Evolutionary conservation across 2,888 invertebrate genomes (phyloP), one percentile per base, ranked within the genome.

Genomic region (Heteromyza rotundicornis): DNA sequence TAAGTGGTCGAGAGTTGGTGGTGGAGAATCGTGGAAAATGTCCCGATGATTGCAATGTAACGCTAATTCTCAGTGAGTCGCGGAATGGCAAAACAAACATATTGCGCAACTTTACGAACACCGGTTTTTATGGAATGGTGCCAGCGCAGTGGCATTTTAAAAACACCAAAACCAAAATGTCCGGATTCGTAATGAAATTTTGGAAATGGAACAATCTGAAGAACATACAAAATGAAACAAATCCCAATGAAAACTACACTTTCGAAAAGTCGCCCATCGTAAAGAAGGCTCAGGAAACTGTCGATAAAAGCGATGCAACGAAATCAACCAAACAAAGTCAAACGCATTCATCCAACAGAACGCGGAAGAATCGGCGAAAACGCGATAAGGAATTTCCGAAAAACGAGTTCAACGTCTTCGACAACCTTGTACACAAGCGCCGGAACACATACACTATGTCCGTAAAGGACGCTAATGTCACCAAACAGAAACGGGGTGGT

Each of bases 141-240:
- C 92, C 92, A 0, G 89, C 89, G 23, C 86, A 89, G 7, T 88
- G 92, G 82, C 86, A 80, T 62, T 82, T 82, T 24, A 81, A 78
- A 59, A 76, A 78, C 60, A 75, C 84, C 59, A 86, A 86, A 70
- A 84, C 86, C 0, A 86, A 87, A 53, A 86, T 90, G 65, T 86
- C 88, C 56, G 92, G 93, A 0, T 93, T 92, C 81, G 90, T 91
- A 17, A 83, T 93, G 70, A 93, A 93, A 84, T 89, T 92, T 81
- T 93, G 93, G 92, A 89, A 91, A 75, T 93, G 91, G 91, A 86
- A 86, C 66, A 70, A 59, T 22, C n/a, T 20, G 7, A 32, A 35
- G 22, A 50, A 27, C 32, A 24, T 23, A 36, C 35, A 10, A 2
- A n/a, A n/a, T n/a, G 12, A 7, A 40, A 53, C 55, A 44, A 36